Evolutionary conservation across 2,113 vertebrate genomes (phyloP), one percentile per base, ranked within the genome.

Genomic region (Hyaena hyaena): DNA sequence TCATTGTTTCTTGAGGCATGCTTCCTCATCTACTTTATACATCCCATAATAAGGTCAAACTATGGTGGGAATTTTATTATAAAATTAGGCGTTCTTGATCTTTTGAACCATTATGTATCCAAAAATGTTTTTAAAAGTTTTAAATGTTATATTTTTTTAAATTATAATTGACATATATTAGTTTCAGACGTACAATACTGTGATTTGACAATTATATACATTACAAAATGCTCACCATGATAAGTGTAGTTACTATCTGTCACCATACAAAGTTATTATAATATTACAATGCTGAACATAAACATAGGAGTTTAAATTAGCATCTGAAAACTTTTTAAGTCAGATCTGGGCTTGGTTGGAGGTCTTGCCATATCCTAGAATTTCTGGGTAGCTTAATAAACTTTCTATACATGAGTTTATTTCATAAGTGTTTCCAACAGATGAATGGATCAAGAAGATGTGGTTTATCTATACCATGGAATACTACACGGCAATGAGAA

Each of bases 21-120:
- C 17, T 73, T 97, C 10, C 81, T 93, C 28, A 86, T 80, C 53
- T 73, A 15, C 92, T 86, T 95, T 88, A 77, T 92, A 63, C 1
- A 84, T 90, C 2, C 28, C 10, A 39, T n/a, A 28, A 80, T 83
- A 94, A 83, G 10, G 15, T 91, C n/a, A 87, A 87, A 71, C 83
- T 81, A 45, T 73, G 11, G 28, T 74, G 2, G 35, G 0, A 66
- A 84, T 84, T 88, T 95, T 95, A 4, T 65, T 92, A 10, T 93
- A 19, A 65, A 88, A 86, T 95, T 69, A 69, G 21, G 15, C 66
- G 15, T 84, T 94, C 8, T 69, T 87, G 23, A n/a, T 81, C 26
- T 48, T 83, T 77, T 74, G 4, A 95, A 80, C 4, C 39, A 90
- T 74, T 92, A 48, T 71, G 6, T 7, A 76, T 81, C 35, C 11